phyloP scores from a whole-genome alignment of 2,797 vertebrate genomes.

The Falco naumanni region DNA sequence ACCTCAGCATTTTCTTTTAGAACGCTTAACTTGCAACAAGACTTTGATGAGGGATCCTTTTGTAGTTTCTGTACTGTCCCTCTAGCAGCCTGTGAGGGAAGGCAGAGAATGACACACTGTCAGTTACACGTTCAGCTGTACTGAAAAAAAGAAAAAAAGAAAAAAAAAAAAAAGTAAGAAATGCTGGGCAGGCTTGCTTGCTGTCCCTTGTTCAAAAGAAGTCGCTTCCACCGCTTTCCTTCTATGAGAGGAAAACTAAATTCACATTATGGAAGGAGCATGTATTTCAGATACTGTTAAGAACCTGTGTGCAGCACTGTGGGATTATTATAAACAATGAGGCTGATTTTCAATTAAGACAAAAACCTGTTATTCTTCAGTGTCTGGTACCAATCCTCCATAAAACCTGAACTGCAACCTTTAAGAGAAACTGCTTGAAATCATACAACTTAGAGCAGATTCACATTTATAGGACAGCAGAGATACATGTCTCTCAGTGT shows the following conservation, averaged over 20 bases:
- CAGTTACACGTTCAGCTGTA: too few species aligned
- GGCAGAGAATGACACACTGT: too few species aligned
- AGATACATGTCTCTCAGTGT: neutral
- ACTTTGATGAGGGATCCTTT: too few species aligned
- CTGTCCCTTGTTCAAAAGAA: too few species aligned
- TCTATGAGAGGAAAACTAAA: neutral
- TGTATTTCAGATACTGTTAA: accelerated
- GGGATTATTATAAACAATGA: neutral
- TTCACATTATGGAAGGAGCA: neutral
- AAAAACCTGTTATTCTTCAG: neutral
- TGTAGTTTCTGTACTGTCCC: neutral
- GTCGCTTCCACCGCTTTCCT: accelerated
- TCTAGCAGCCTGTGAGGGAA: neutral
- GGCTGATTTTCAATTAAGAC: too few species aligned
- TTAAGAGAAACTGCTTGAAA: neutral
- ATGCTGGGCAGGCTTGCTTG: too few species aligned
- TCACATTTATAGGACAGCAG: neutral
- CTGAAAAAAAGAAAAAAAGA: too few species aligned
- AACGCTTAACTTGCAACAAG: neutral
- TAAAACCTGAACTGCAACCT: neutral
- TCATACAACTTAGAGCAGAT: neutral
- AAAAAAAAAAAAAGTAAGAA: neutral
- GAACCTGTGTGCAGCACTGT: neutral
- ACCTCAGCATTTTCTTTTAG: neutral
- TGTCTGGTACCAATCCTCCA: neutral